Conservation (phyloP, 2,797 vertebrate species). For the Hybognathus amarus region DNA sequence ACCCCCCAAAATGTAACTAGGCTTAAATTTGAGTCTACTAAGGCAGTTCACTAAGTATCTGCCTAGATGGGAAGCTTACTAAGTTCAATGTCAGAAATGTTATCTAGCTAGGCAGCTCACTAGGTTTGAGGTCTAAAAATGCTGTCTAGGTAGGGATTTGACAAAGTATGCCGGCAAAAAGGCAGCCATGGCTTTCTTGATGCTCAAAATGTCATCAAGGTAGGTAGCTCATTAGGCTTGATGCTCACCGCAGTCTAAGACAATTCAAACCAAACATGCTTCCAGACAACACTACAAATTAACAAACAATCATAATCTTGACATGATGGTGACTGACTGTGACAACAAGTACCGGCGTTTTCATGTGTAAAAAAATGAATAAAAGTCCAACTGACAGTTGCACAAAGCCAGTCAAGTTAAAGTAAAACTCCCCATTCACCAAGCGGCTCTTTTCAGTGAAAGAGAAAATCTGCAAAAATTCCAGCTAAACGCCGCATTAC, state of each 20-base stretch:
- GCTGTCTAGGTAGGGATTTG: neutral
- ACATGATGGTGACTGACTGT: constrained; percentile 24
- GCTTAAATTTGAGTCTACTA: neutral
- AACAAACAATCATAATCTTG: constrained; percentile 28
- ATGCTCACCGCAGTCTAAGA: neutral
- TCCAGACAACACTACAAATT: constrained; percentile 16
- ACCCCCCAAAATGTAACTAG: neutral
- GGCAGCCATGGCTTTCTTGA: neutral
- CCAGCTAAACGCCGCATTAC: constrained; percentile 42
- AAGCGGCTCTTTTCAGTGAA: constrained; percentile 16
- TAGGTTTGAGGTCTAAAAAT: neutral
- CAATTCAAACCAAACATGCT: constrained; percentile 4
- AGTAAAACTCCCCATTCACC: constrained; percentile 33
- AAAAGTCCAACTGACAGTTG: constrained; percentile 41
- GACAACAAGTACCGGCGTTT: constrained; percentile 1
- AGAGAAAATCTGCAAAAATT: constrained; percentile 43
- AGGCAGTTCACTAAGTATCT: neutral
- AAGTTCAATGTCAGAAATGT: neutral
- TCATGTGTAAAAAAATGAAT: neutral
- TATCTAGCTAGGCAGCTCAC: neutral
- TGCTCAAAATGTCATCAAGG: constrained; percentile 8
- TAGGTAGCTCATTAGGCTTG: neutral
- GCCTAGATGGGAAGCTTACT: neutral
- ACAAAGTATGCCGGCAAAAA: neutral
- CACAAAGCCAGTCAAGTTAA: constrained; percentile 37